Base-by-base conservation (phyloP, 2,113 vertebrate species). In the Epinephelus cyanopodus region DNA sequence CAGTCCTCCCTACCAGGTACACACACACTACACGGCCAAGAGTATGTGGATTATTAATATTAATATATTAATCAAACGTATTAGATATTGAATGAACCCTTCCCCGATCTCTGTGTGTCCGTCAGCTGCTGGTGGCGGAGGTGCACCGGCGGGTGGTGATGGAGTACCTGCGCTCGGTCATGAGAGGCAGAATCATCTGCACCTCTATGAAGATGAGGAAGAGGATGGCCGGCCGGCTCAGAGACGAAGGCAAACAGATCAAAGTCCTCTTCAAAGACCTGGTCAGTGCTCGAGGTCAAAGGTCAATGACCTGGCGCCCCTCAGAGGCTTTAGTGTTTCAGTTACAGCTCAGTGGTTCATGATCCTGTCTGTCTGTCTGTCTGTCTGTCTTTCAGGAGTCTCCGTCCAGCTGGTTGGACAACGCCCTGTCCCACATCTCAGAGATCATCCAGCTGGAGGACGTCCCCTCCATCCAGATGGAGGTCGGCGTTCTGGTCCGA, bases 391-490 rank as follows among this genome's bases (percentile, higher is more conserved):
- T 0, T 23, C 85, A 98, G 97, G 96, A 97, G 66, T 98, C 97
- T 19, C 87, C 95, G 0, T 95, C 95, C 4, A 92, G 95, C 5
- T 97, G 97, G 96, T 80, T 99, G 84, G 96, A 99, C 66, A 88
- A 94, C 0, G 95, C 96, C 25, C 95, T 99, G 77, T 92, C 96
- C 0, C 96, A 96, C 82, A 78, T 98, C 89, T 95, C 97, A 0
- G 97, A 97, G 93, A 96, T 99, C 81, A 94, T 98, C 79, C 94
- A 96, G 72, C 92, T 99, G 86, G 97, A 98, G 84, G 97, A 98
- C 89, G 95, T 94, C 1, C 96, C 97, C 0, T 97, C 97, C 37
- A 94, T 99, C 87, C 97, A 99, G 96, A 96, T 99, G 96, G 97
- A 98, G 92, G 97, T 98, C 0, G 97, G 95, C 0, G 93, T 96